A percentile compares a stretch with the other conserved stretches of the same genome.
These are phyloP conservation scores for Cydia fagiglandana DNA, from an alignment of 1,140 invertebrate species.

Conservation along the genomic window DNA sequence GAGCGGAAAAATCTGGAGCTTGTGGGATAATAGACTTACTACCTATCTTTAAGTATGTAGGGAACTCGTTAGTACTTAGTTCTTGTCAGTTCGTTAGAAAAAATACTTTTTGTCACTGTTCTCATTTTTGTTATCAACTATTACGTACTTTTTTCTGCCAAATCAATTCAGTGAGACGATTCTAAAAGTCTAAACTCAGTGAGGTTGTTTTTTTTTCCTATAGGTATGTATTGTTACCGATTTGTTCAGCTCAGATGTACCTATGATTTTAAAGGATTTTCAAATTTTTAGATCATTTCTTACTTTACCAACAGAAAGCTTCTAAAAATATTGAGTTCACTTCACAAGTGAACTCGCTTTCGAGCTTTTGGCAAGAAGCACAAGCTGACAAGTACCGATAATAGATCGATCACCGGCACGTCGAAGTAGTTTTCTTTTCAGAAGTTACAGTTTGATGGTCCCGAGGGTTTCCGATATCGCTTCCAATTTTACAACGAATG, in stretches of 20 bases:
- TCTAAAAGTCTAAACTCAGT: too few relatives aligned
- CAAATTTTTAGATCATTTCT: not conserved
- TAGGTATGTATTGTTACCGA: not conserved
- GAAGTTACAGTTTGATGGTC: not conserved
- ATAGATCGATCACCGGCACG: too few relatives aligned
- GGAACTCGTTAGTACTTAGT: not conserved
- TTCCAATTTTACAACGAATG: not conserved
- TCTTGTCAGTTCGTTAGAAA: not conserved
- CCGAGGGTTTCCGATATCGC: not conserved
- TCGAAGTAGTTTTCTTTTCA: not conserved
- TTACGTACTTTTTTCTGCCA: too few relatives aligned
- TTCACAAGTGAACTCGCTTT: too few relatives aligned
- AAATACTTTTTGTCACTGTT: not conserved
- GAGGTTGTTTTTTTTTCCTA: not conserved
- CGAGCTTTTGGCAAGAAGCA: too few relatives aligned
- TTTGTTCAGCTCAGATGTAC: too few relatives aligned
- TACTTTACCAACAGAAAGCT: not conserved
- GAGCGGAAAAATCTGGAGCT: not conserved
- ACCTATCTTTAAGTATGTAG: not conserved
- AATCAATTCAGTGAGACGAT: too few relatives aligned
- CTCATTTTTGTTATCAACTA: too few relatives aligned
- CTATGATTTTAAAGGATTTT: not conserved
- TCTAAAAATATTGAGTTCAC: too few relatives aligned
- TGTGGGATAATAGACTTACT: not conserved
- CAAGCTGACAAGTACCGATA: too few relatives aligned